These are phyloP conservation scores for Capreolus pygargus DNA, from an alignment of 2,113 vertebrate species.

Conservation along the genomic window DNA sequence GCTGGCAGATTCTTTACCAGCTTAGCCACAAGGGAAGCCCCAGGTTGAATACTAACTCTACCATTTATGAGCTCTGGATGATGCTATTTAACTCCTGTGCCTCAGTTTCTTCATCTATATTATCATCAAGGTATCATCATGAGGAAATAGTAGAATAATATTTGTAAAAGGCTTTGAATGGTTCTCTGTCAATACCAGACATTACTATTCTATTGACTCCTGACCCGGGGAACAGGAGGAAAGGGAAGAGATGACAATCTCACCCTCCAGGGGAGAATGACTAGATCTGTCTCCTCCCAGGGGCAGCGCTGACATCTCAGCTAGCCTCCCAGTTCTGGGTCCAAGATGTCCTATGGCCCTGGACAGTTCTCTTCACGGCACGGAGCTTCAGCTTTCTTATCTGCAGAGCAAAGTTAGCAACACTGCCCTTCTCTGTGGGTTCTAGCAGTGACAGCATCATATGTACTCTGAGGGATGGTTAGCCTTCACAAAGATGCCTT, in stretches of 20 bases:
- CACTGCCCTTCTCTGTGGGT: background rate
- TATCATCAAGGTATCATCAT: background rate
- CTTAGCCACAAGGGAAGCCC: background rate
- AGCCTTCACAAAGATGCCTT: background rate
- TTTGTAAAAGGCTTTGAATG: background rate
- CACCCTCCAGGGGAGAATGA: background rate
- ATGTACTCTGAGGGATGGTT: background rate
- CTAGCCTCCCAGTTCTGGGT: background rate
- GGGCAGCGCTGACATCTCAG: background rate
- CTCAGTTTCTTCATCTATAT: background rate
- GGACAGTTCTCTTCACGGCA: background rate
- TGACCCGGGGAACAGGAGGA: background rate
- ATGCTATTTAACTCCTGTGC: background rate
- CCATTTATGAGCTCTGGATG: background rate
- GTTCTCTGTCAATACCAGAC: background rate
- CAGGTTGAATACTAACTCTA: background rate
- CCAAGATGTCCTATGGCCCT: background rate
- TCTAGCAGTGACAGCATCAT: accelerated
- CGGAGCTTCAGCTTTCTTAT: background rate
- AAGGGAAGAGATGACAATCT: background rate
- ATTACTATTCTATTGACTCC: too few relatives aligned
- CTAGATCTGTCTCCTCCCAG: background rate
- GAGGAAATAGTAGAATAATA: background rate
- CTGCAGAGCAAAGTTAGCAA: background rate
- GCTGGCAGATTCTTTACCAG: background rate